These are phyloP conservation scores for Cecropterus lyciades DNA, from an alignment of 1,140 invertebrate genomes.

Conservation along the genomic window DNA sequence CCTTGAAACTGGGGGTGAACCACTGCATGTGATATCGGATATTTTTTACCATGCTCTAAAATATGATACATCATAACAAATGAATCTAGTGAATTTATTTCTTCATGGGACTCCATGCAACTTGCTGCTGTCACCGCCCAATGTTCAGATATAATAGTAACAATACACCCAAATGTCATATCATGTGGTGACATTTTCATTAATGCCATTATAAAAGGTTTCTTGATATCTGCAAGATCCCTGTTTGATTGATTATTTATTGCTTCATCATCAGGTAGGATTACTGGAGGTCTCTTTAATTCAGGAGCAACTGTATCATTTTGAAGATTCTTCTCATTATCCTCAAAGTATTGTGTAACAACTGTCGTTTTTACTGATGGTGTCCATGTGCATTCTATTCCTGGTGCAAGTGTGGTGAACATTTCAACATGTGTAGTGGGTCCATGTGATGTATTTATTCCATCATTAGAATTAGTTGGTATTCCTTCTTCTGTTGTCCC, in stretches of 20 bases:
- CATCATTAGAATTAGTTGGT: background rate
- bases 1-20: slow-evolving; percentile 63
- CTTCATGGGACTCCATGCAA: slow-evolving; percentile 67
- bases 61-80: slow-evolving; percentile 62
- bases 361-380: slow-evolving; percentile 55
- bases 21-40: slow-evolving; percentile 52
- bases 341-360: slow-evolving; percentile 48
- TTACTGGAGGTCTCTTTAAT: background rate
- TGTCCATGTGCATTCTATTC: slow-evolving; percentile 60
- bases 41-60: slow-evolving; percentile 38
- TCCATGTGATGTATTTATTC: background rate
- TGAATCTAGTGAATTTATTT: slow-evolving; percentile 59
- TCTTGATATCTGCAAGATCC: slow-evolving; percentile 23
- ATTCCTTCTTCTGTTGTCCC: background rate
- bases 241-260: slow-evolving; percentile 22
- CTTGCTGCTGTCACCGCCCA: slow-evolving; percentile 73
- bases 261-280: background rate
- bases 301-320: background rate
- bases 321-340: background rate
- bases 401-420: slow-evolving; percentile 32
- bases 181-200: slow-evolving; percentile 57
- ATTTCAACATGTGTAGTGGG: background rate
- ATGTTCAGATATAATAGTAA: slow-evolving; percentile 53
- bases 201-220: slow-evolving; percentile 52
- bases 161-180: slow-evolving; percentile 60